phyloP scores from a whole-genome alignment of 1,140 invertebrate genomes.

The Drosophila ambigua region DNA sequence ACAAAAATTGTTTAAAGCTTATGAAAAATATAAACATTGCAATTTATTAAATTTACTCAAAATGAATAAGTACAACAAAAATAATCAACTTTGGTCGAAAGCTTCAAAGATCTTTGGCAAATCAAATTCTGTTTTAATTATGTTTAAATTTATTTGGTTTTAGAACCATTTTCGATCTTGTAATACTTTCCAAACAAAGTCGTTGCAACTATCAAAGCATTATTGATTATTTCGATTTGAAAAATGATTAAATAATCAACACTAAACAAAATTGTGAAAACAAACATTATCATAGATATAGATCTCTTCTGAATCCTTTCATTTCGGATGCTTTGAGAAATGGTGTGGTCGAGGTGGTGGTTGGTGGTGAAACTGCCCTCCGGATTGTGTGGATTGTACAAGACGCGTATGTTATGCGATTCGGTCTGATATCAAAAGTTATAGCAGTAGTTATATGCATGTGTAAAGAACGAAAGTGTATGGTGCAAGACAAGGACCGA shows the following conservation, averaged over 20 bases:
- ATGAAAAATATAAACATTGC: conserved; percentile 33
- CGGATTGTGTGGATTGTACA: conserved; percentile 43
- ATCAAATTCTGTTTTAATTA: conserved; percentile 35
- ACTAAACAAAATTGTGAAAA: conserved; percentile 30
- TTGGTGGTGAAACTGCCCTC: conserved; percentile 40
- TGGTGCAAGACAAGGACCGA: conserved; percentile 81
- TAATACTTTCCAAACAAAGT: conserved; percentile 47
- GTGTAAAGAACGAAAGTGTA: conserved; percentile 34
- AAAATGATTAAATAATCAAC: conserved; percentile 40
- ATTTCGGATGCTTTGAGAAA: conserved; percentile 33
- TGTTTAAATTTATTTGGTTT: conserved; percentile 11
- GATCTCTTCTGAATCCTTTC: conserved; percentile 28
- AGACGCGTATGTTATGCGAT: conserved; percentile 38
- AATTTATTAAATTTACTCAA: conserved; percentile 35
- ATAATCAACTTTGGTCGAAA: conserved; percentile 38
- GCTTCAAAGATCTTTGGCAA: conserved; percentile 51
- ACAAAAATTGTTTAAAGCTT: conserved; percentile 59
- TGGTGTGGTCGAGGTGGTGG: conserved; percentile 48
- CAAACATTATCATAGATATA: conserved; percentile 18
- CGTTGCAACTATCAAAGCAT: conserved; percentile 47
- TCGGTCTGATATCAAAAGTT: conserved; percentile 34
- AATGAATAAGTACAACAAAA: conserved; percentile 15
- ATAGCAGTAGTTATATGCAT: conserved; percentile 39
- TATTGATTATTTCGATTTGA: conserved; percentile 34
- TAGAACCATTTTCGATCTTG: conserved; percentile 22